Evolutionary conservation across 2,113 vertebrate species (phyloP).

Genomic region (Osmerus mordax): DNA sequence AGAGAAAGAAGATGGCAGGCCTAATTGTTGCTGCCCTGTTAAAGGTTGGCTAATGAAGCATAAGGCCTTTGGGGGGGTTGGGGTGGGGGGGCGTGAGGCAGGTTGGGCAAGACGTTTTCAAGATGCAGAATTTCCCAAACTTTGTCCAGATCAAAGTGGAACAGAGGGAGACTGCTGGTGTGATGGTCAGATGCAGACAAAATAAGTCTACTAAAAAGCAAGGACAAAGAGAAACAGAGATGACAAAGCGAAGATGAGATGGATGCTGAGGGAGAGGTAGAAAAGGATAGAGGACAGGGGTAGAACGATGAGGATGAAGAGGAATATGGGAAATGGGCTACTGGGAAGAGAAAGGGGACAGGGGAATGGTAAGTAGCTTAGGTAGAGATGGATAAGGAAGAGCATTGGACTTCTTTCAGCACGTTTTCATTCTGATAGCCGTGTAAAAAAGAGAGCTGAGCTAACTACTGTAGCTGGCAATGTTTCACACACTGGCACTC

Average conservation of each 20-base stretch:
- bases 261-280: constrained; percentile 46
- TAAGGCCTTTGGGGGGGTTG: constrained; percentile 72
- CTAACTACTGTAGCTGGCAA: too few species aligned
- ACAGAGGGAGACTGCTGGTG: constrained; percentile 73
- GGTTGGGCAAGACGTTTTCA: constrained; percentile 44
- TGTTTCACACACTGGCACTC: too few species aligned
- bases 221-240: too few species aligned
- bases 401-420: constrained; percentile 49
- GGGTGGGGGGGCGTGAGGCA: neutral
- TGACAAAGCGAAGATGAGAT: constrained; percentile 26
- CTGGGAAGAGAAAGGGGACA: constrained; percentile 14
- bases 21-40: constrained; percentile 81
- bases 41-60: constrained; percentile 86
- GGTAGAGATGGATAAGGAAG: constrained; percentile 25
- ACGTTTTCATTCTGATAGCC: too few species aligned
- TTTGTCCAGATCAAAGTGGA: constrained; percentile 78
- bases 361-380: constrained; percentile 16
- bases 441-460: constrained; percentile 25
- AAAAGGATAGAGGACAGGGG: constrained; percentile 13
- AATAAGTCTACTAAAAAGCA: constrained; percentile 43
- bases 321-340: neutral
- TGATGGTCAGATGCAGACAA: constrained; percentile 72
- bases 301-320: neutral
- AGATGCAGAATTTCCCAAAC: constrained; percentile 75
- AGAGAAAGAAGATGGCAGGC: constrained; percentile 67